Base-by-base conservation (phyloP, 1,140 invertebrate species). In the Drosophila repletoides region DNA sequence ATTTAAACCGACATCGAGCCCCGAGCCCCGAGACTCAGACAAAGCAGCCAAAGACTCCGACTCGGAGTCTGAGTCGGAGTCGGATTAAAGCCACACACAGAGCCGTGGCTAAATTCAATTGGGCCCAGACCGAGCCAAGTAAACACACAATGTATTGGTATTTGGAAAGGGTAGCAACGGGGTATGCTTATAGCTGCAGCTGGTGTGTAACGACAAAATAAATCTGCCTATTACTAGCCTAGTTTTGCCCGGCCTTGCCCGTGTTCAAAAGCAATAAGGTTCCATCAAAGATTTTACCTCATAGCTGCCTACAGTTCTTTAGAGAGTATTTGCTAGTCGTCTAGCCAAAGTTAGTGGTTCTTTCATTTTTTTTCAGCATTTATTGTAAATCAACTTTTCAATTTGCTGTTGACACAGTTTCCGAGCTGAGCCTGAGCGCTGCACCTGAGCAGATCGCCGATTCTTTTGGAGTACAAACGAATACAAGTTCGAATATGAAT, bases 361-460 rank as follows among this genome's bases (percentile, higher is more conserved):
- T n/a, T n/a, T n/a, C n/a, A 29, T 60, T 51, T 53, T 43, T 41
- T 59, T 26, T 40, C 34, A n/a, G n/a, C n/a, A n/a, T 48, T 53
- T 68, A 63, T 68, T 68, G 58, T 73, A 76, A 83, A 84, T 84
- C 77, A 83, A 79, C 79, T 84, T 84, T 83, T 83, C 74, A 84
- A 83, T 77, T 84, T 67, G 70, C 74, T 73, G 77, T 77, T 83
- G 77, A 83, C 77, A 83, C 77, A 84, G 77, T 83, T 83, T 84
- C 28, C 29, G 15, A 51, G 60, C 63, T 19, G 28, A 52, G 31
- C 17, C 60, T 17, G 41, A 26, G 28, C 10, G 15, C 24, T 81
- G 76, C 79, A 77, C 77, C 73, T 84, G 64, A 76, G 77, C 53
- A 24, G 34, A 49, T 55, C 24, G 29, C 28, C 46, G 46, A 59